These are phyloP conservation scores for Xiphophorus maculatus DNA, from an alignment of 2,113 vertebrate species.

Conservation along the genomic window DNA sequence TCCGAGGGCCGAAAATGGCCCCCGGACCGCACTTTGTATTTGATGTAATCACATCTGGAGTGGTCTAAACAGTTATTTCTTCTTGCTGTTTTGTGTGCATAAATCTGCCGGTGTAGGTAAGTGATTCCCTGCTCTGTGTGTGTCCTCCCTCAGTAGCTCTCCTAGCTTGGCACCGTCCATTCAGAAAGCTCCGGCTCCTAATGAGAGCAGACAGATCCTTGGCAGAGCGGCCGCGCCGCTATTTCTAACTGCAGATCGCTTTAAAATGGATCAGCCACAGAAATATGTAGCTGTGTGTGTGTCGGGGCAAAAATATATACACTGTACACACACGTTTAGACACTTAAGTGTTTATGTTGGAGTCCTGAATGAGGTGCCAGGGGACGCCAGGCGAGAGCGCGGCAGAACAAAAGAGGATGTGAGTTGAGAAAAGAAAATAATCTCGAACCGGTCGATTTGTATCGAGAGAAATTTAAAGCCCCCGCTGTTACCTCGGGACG, in stretches of 20 bases:
- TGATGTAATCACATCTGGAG: background rate
- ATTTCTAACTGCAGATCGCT: slow-evolving; percentile 55
- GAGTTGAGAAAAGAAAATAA: background rate
- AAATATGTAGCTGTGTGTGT: slow-evolving; percentile 33
- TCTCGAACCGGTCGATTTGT: background rate
- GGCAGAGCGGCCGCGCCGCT: slow-evolving; percentile 52
- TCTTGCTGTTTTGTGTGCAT: background rate
- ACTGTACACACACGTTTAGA: background rate
- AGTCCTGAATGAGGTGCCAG: background rate
- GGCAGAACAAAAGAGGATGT: background rate
- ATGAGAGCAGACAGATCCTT: slow-evolving; percentile 71
- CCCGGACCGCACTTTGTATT: no score
- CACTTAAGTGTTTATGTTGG: slow-evolving; percentile 13
- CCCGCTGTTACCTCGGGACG: background rate
- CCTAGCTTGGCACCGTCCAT: slow-evolving; percentile 49
- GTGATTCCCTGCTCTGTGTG: slow-evolving; percentile 4
- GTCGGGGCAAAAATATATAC: slow-evolving; percentile 32
- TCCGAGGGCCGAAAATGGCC: no score
- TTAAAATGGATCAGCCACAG: slow-evolving; percentile 62
- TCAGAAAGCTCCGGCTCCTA: slow-evolving; percentile 49
- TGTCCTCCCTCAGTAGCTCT: slow-evolving; percentile 47
- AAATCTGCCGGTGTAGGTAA: background rate
- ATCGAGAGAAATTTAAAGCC: slow-evolving; percentile 19
- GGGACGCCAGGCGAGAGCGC: background rate
- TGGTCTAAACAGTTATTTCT: background rate